phyloP scores from a whole-genome alignment of 2,113 vertebrate species.

The Lophochroa leadbeateri region DNA sequence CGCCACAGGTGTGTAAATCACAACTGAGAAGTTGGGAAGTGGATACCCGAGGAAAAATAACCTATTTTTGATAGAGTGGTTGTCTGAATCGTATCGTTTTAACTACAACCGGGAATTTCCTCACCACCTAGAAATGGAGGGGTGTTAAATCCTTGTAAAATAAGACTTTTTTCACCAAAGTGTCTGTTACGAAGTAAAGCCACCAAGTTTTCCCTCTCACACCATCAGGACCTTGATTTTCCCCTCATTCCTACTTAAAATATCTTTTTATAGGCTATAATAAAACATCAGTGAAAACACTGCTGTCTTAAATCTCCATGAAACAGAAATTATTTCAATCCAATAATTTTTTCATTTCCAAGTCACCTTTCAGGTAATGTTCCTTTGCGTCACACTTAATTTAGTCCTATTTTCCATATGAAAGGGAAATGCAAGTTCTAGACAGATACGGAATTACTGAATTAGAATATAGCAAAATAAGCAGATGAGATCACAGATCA shows the following conservation, averaged over 20 bases:
- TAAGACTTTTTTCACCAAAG: not conserved
- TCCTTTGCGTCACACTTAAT: not conserved
- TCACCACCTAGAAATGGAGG: not conserved
- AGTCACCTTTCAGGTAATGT: not conserved
- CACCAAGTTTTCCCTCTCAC: fast-evolving
- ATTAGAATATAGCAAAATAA: not conserved
- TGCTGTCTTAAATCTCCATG: not conserved
- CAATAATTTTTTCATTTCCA: not conserved
- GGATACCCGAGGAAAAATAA: not conserved
- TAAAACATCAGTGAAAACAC: not conserved
- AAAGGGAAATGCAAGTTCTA: not conserved
- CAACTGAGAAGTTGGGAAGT: fast-evolving
- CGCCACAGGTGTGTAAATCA: not conserved
- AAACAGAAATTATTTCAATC: not conserved
- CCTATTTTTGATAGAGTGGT: not conserved
- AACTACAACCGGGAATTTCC: not conserved
- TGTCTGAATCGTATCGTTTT: fast-evolving
- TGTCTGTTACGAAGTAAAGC: not conserved
- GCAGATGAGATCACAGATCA: not conserved
- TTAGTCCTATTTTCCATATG: not conserved
- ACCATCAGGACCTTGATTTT: not conserved
- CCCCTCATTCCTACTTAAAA: not conserved
- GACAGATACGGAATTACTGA: not conserved
- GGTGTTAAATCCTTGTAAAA: not conserved
- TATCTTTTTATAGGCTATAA: not conserved